Evolutionary conservation across 2,888 invertebrate genomes (phyloP).

Genomic region (Oligia strigilis): DNA sequence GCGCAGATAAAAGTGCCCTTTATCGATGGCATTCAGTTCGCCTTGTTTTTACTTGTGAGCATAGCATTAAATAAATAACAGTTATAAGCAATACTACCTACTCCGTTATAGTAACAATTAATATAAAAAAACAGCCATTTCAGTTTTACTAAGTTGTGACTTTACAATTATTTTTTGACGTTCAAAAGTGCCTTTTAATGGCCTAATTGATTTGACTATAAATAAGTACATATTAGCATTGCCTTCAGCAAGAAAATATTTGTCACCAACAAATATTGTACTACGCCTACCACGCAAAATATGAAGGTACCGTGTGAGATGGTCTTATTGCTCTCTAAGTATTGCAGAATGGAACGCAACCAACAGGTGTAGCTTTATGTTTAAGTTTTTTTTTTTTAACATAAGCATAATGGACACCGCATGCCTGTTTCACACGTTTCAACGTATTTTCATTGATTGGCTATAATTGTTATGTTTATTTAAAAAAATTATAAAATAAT

Average conservation of each 20-base stretch:
- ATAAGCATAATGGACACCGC: conserved; percentile 5
- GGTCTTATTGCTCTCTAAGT: conserved; percentile 15
- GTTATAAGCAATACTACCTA: background rate
- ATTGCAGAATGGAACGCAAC: conserved; percentile 28
- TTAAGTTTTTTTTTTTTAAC: conserved; percentile 43
- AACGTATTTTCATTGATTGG: conserved; percentile 40
- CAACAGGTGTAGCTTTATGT: conserved; percentile 44
- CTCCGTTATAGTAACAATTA: no score
- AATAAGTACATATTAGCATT: no score
- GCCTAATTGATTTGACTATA: no score
- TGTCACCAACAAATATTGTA: background rate
- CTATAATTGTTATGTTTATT: conserved; percentile 34
- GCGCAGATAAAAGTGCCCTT: no score
- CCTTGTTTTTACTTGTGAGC: background rate
- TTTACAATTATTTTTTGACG: no score
- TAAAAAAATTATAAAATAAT: background rate
- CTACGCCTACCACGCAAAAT: background rate
- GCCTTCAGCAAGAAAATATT: background rate
- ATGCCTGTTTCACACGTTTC: conserved; percentile 34
- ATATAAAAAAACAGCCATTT: background rate
- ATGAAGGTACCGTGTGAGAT: background rate
- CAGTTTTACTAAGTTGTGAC: no score
- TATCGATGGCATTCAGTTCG: no score
- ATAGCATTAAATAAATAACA: background rate
- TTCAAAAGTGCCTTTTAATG: no score